These are phyloP conservation scores for Otolemur crassicaudatus DNA, from an alignment of 2,797 vertebrate species.

Conservation along the genomic window DNA sequence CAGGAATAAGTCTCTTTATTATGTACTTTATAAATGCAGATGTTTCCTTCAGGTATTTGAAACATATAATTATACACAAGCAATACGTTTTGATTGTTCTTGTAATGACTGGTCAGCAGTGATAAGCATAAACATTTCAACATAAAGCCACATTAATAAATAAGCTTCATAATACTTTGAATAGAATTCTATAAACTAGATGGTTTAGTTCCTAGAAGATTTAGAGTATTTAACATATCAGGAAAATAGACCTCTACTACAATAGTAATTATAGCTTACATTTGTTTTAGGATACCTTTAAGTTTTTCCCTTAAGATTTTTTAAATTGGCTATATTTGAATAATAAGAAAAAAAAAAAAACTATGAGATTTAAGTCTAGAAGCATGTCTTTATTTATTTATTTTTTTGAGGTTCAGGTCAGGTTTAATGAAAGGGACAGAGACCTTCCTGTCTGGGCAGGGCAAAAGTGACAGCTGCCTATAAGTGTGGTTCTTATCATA, in stretches of 20 bases:
- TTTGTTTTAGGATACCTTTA: not conserved
- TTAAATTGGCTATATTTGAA: not conserved
- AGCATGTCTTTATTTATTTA: not conserved
- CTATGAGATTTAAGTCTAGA: not conserved
- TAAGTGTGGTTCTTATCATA: not conserved
- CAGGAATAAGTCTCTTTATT: not conserved
- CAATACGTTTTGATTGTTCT: constrained; percentile 17
- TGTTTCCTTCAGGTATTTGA: constrained; percentile 35
- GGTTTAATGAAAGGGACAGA: too few relatives aligned
- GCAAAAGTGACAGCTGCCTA: not conserved
- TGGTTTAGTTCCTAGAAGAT: not conserved
- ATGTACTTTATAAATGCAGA: not conserved
- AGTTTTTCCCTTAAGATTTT: not conserved
- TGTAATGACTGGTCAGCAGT: constrained; percentile 11
- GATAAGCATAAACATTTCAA: constrained; percentile 28
- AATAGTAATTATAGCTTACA: not conserved
- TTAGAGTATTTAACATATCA: not conserved
- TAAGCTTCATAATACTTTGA: not conserved
- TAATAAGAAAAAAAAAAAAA: not conserved
- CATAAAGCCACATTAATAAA: not conserved
- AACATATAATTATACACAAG: not conserved
- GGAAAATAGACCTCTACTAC: not conserved
- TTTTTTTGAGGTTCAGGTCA: too few relatives aligned
- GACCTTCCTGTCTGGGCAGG: too few relatives aligned
- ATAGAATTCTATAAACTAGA: not conserved